Base-by-base conservation (phyloP, 2,888 invertebrate genomes). In the Ypsolopha scabrella region DNA sequence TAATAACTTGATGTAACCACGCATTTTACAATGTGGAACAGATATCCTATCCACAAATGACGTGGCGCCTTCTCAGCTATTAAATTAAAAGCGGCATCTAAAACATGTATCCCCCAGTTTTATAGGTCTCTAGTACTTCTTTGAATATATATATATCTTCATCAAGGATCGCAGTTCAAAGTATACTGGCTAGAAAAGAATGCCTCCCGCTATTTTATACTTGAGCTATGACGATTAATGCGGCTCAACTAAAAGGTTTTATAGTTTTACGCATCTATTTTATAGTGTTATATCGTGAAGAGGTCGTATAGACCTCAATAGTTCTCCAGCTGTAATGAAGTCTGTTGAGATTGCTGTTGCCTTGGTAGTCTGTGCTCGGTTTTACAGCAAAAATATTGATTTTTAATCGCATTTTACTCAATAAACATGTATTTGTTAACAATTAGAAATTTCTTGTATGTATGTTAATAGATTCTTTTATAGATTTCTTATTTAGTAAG, bases 11-110 rank as follows among this genome's bases (percentile, higher is more conserved):
- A 51, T 47, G 11, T 34, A 34, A 35, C 44, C 48, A 54, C 63
- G 24, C 24, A 4, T 24, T 63, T 66, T 73, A 58, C 67, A 71
- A 72, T 72, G 63, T 73, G 57, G 67, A 70, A 54, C 69, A 67
- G 53, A 53, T 51, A 52, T 54, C 58, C 52, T 57, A 61, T 59
- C 57, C 62, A 60, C 60, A 59, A 41, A 41, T 39, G 41, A 49
- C 41, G 62, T 64, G 62, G 64, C 65, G 64, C 62, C 60, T 56
- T 56, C 58, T 53, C 58, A 51, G 60, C 61, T 41, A 49, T 49
- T 41, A 49, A 65, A 69, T 65, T 67, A 68, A 59, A 56, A 57
- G 54, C 60, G 55, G 57, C 62, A 63, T 66, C 60, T 59, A 62
- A 65, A 65, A 61, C 62, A 60, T 58, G 49, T 37, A 24, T 7